Evolutionary conservation across 2,113 vertebrate species (phyloP).

Genomic region (Colinus virginianus): DNA sequence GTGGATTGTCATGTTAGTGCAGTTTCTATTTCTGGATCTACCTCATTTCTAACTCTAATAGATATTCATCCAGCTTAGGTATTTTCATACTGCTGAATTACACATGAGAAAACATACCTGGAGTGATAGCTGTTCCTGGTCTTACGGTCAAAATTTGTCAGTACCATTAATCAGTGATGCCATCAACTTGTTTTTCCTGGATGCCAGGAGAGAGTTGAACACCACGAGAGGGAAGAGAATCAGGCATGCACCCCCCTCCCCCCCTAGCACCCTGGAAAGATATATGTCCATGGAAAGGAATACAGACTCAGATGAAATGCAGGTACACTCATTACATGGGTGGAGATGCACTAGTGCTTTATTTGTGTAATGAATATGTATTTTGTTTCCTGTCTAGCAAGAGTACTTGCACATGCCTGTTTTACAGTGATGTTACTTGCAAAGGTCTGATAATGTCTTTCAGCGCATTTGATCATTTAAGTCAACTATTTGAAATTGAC

Average conservation of each 20-base stretch:
- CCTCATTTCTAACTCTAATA: not conserved
- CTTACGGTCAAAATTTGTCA: not conserved
- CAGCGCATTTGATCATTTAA: not conserved
- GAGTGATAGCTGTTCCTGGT: not conserved
- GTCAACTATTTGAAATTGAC: not conserved
- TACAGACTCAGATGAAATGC: not conserved
- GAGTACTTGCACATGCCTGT: not conserved
- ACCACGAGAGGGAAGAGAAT: not conserved
- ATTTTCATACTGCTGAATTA: slow-evolving; percentile 46
- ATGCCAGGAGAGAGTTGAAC: not conserved
- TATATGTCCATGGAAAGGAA: not conserved
- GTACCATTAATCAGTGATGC: not conserved
- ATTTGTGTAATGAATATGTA: not conserved
- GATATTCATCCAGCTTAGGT: slow-evolving; percentile 10
- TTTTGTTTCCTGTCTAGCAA: not conserved
- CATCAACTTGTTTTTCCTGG: not conserved
- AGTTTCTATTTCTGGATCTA: slow-evolving; percentile 43
- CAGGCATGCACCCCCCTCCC: not conserved
- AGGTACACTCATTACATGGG: rapidly evolving
- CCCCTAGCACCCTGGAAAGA: not conserved
- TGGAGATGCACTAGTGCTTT: not conserved
- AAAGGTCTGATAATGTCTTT: not conserved
- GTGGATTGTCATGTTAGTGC: slow-evolving; percentile 32
- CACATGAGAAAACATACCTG: not conserved
- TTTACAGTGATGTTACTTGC: not conserved